Evolutionary conservation across 2,113 vertebrate genomes (phyloP), one percentile per base, ranked within the genome.

Genomic region (Xiphophorus hellerii): DNA sequence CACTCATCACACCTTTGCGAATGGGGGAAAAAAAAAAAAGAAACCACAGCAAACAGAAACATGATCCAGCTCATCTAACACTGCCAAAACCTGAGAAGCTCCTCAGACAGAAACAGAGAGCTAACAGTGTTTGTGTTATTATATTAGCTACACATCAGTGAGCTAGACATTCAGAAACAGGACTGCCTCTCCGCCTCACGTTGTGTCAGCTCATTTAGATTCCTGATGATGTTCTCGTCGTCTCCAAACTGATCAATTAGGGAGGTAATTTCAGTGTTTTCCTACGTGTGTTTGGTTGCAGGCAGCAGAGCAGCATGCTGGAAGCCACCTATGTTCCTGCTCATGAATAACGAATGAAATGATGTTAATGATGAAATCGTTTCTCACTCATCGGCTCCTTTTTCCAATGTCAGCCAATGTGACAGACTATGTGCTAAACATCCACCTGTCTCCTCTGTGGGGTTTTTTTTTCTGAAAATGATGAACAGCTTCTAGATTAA

Each of bases 331-430:
- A 61, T 84, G 83, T 76, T 85, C 76, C 84, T 22, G 67, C 87
- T 88, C 80, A 84, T 90, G 88, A 91, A 92, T 28, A 28, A 28
- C 1, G 28, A 28, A 28, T 28, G 28, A 28, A 28, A 28, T 28
- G 28, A 28, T 89, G 85, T 85, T 90, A 91, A 93, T 87, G 84
- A 84, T 77, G 62, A 72, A 86, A 93, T 90, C 61, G 80, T 86
- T 84, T 73, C 73, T 87, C 78, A 60, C 79, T 80, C 42, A 20
- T 70, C 51, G 79, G 28, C 69, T 79, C 68, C 37, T 42, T 31
- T 51, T 86, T 60, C 84, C 87, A 87, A 86, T 89, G 90, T 86
- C 87, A 91, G 84, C 78, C 75, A 37, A 33, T 44, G 69, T 30
- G 76, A 60, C 79, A 73, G 73, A 37, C 39, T 31, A 37, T 60